Conservation (phyloP, 2,888 invertebrate genomes). For the Smittia aterrima region DNA sequence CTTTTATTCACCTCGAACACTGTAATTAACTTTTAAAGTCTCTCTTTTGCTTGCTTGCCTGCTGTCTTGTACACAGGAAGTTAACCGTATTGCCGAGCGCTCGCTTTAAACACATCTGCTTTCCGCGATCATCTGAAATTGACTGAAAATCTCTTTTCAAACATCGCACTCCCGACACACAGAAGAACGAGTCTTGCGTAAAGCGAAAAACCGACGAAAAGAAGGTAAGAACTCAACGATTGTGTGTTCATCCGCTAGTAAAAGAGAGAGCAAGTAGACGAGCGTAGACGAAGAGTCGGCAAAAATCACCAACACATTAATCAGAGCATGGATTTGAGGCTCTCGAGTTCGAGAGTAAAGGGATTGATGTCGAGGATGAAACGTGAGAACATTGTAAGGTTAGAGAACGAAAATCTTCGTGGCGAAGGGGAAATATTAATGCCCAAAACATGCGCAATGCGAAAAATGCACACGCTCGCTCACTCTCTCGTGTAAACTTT, state of each 20-base stretch:
- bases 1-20: conserved; percentile 12
- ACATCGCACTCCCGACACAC: not conserved
- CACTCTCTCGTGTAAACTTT: conserved; percentile 13
- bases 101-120: conserved; percentile 22
- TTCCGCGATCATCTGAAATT: conserved; percentile 39
- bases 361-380: not conserved
- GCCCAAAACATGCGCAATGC: conserved; percentile 12
- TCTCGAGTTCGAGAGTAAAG: not conserved
- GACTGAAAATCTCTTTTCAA: conserved; percentile 33
- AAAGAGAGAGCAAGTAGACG: not conserved
- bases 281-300: conserved; percentile 16
- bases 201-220: conserved; percentile 16
- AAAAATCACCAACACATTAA: not conserved
- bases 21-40: conserved; percentile 28
- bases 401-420: not conserved
- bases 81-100: not conserved
- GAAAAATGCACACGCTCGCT: not conserved
- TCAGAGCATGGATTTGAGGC: conserved; percentile 15
- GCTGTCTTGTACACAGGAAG: conserved; percentile 9
- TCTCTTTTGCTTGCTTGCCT: not conserved
- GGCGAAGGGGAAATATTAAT: not conserved
- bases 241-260: not conserved
- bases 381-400: not conserved
- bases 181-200: conserved; percentile 4
- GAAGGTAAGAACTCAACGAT: conserved; percentile 3